A percentile compares a stretch with the other conserved stretches of the same genome.
Conservation (phyloP, 2,888 invertebrate species). For the Allolobophora icterica region DNA sequence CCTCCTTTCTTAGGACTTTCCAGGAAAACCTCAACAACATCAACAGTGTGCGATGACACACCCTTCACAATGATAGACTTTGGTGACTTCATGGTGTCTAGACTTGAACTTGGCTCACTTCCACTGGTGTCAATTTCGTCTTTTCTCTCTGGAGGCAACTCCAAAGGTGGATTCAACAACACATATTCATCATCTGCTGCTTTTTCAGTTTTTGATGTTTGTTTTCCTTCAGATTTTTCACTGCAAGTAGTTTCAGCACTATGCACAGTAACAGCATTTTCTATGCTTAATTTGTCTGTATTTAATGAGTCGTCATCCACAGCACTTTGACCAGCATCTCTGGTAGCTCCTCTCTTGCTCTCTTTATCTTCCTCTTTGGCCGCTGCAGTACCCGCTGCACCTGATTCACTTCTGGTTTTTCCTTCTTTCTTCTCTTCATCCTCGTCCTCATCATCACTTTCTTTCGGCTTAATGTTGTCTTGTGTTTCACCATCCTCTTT, state of each 20-base stretch:
- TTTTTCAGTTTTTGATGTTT: neutral
- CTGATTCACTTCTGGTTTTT: neutral
- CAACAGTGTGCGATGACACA: neutral
- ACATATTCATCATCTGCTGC: neutral
- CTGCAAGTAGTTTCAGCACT: neutral
- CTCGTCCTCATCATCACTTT: neutral
- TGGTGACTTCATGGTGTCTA: neutral
- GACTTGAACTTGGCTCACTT: neutral
- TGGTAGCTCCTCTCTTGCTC: neutral
- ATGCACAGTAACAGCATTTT: neutral
- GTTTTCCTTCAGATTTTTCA: neutral
- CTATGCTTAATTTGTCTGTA: neutral
- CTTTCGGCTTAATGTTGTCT: neutral
- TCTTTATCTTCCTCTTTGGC: neutral
- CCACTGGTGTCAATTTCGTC: neutral
- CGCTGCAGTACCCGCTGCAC: neutral
- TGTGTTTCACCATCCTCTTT: neutral
- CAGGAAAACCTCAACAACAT: neutral
- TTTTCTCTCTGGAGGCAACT: neutral
- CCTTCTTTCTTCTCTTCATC: neutral
- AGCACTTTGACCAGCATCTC: neutral
- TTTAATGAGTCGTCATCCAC: neutral
- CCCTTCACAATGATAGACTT: neutral
- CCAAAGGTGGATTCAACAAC: neutral
- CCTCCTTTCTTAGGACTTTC: conserved; percentile 1